Percentiles rank a stretch among this genome's conserved stretches.
Evolutionary conservation across 2,888 invertebrate genomes (phyloP).

Genomic region (Amblyjoppa proteus): DNA sequence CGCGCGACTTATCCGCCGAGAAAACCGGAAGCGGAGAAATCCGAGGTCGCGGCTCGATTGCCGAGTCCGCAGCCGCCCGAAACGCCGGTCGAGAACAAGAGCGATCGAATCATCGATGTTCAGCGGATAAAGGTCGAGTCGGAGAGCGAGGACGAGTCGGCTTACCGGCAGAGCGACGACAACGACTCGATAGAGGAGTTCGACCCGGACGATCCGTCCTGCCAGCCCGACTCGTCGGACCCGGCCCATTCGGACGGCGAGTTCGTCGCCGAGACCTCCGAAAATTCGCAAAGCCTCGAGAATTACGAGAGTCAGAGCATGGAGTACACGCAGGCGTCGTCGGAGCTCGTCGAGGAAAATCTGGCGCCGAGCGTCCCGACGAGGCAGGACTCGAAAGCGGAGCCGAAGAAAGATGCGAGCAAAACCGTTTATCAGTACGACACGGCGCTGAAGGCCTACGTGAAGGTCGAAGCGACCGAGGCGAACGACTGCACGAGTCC

Average conservation of each 20-base stretch:
- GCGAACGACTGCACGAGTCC: not conserved
- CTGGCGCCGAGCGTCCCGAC: not conserved
- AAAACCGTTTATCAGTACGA: conserved; percentile 68
- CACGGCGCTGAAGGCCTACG: conserved; percentile 60
- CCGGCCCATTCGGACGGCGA: conserved; percentile 62
- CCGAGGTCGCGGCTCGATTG: not conserved
- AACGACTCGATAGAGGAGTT: conserved; percentile 82
- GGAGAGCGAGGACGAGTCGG: not conserved
- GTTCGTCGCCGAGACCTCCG: not conserved
- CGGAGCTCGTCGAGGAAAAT: not conserved
- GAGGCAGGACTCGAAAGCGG: conserved; percentile 1
- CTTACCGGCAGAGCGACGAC: conserved; percentile 71
- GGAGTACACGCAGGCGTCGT: not conserved
- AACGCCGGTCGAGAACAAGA: not conserved
- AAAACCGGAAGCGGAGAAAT: conserved; percentile 45
- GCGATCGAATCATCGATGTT: not conserved
- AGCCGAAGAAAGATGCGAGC: conserved; percentile 28
- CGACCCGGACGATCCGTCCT: conserved; percentile 81
- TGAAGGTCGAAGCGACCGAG: conserved; percentile 64
- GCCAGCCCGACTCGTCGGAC: conserved; percentile 74
- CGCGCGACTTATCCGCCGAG: conserved; percentile 26
- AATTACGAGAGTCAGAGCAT: conserved; percentile 56
- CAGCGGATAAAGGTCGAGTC: conserved; percentile 15
- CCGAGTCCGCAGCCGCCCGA: conserved; percentile 11
- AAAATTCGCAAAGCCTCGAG: conserved; percentile 44